Evolutionary conservation across 2,113 vertebrate species (phyloP), one percentile per base, ranked within the genome.

Genomic region (Phylloscopus trochiloides): DNA sequence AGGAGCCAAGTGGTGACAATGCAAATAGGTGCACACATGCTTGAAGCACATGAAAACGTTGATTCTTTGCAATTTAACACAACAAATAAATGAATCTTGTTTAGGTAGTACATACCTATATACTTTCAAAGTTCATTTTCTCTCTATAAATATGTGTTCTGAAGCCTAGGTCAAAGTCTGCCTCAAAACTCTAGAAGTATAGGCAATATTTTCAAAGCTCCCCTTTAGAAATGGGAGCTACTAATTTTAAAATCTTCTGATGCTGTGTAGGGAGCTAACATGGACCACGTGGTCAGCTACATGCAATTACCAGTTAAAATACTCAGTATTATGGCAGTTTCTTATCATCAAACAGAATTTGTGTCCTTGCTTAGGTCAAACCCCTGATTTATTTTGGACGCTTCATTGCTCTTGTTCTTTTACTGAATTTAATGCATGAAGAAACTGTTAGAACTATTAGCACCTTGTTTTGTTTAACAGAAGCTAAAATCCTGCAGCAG

Each of bases 401-500:
- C 10, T 55, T 87, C 5, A 9, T 71, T 71, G 86, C 7, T 68
- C 2, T 80, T 93, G 24, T 32, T 80, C 29, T 71, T 71, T 14
- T 34, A 26, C 17, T 63, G 31, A 88, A 54, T 72, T 59, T 70
- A 85, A 43, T 36, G 32, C 14, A 51, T 5, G 12, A 59, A 51
- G 22, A 87, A 88, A 42, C 38, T 40, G 4, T 51, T 82, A 47
- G 16, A 86, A 70, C 16, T 72, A 38, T 65, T 17, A 42, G 59
- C 67, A 34, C 42, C 19, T 36, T 90, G n/a, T 57, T 97, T 95
- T 91, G 76, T 79, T 94, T 78, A 84, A 83, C 63, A 99, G 99
- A 98, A 95, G 70, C 94, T 65, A 98, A 97, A 94, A 97, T 99
- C 63, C 97, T 98, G 68, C 98, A 99, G 88, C 98, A 99, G 36